Evolutionary conservation across 1,140 invertebrate species (phyloP).

Genomic region (Caerostris darwini): DNA sequence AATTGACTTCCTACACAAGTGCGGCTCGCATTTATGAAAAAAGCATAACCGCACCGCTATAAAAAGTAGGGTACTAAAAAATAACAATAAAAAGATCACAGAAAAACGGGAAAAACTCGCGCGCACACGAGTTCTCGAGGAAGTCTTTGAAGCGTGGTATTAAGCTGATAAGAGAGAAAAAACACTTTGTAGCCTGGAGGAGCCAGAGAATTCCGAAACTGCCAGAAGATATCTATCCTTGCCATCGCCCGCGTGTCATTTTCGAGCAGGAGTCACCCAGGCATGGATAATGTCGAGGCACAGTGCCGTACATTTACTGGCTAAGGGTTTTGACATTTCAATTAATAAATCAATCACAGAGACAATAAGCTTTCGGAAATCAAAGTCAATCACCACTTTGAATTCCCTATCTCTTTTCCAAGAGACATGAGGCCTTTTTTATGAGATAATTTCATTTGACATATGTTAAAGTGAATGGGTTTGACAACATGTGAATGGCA

Average conservation of each 20-base stretch:
- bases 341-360: conserved; percentile 71
- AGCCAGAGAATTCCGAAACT: conserved; percentile 8
- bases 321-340: conserved; percentile 32
- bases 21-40: neutral
- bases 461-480: neutral
- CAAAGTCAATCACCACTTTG: conserved; percentile 16
- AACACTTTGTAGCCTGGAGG: conserved; percentile 11
- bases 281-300: conserved; percentile 25
- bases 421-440: neutral
- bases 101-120: neutral
- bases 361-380: conserved; percentile 46
- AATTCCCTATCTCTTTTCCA: neutral
- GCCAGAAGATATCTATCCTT: conserved; percentile 13
- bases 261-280: neutral
- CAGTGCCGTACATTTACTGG: neutral
- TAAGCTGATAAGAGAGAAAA: conserved; percentile 9
- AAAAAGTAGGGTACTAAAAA: too few relatives aligned
- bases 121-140: neutral
- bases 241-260: neutral
- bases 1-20: neutral
- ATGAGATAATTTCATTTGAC: neutral
- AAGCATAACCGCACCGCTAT: conserved; percentile 12
- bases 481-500: neutral
- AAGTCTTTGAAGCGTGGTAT: conserved; percentile 7
- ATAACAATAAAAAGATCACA: neutral